Conservation (phyloP, 1,140 invertebrate genomes). For the Bombus consobrinus region DNA sequence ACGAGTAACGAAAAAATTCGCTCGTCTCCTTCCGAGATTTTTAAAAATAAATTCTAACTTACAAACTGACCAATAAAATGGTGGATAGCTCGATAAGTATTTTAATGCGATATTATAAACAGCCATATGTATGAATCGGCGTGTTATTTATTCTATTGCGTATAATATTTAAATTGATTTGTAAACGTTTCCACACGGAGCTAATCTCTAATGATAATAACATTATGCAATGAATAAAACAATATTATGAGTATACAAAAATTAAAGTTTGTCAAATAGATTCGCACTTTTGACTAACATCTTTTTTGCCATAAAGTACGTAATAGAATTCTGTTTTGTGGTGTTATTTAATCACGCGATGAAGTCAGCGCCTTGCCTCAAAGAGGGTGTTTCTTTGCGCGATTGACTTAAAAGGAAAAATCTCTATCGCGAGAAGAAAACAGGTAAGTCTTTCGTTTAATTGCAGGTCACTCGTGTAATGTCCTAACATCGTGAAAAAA, state of each 20-base stretch:
- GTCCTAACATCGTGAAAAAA: background rate
- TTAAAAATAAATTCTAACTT: background rate
- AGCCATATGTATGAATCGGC: no score
- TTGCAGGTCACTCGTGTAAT: background rate
- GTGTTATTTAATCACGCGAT: conserved; percentile 6
- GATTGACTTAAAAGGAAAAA: background rate
- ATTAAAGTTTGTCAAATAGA: background rate
- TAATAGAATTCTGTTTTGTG: background rate
- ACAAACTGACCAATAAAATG: background rate
- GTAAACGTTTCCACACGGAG: background rate
- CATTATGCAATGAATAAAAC: background rate
- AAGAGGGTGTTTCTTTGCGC: background rate
- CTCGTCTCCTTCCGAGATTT: background rate
- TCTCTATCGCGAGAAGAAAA: background rate
- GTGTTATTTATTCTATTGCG: background rate
- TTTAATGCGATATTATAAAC: background rate
- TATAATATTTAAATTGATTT: background rate
- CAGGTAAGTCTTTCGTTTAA: conserved; percentile 6
- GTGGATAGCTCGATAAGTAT: background rate
- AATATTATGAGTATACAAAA: background rate
- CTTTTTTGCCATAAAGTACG: background rate
- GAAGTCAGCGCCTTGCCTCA: no score
- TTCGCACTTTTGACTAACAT: background rate
- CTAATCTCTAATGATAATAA: background rate
- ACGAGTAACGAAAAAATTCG: background rate